Base-by-base conservation (phyloP, 2,888 invertebrate species). In the Trisateles emortualis region DNA sequence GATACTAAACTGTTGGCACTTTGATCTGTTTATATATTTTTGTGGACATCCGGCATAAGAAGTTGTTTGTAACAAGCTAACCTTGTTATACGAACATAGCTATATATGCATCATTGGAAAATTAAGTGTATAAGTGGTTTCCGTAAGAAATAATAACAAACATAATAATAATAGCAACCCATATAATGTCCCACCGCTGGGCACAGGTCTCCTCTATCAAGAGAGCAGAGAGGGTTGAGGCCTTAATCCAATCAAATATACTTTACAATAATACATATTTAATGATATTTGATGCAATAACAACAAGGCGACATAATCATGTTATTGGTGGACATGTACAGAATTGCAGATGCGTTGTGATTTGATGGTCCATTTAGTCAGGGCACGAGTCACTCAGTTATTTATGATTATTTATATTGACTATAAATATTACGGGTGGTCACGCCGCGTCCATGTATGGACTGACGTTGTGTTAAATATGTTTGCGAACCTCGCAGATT, bases 381-480 rank as follows among this genome's bases (percentile, higher is more conserved):
- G 16, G n/a, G 9, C 36, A 26, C 11, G 36, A 26, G 29, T 17
- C 26, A 13, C 33, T 29, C n/a, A 10, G n/a, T 16, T 14, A 17
- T 36, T 36, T 38, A 36, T 5, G 26, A 29, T 38, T 17, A 22
- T 30, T 47, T 26, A 24, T 30, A 30, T 39, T 39, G 39, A 14
- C 30, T 11, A 30, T 39, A 47, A 47, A 39, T 22, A 29, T 39
- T 19, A 30, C 22, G n/a, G 39, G 46, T 39, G 46, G 30, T 19
- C 30, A 36, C 29, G 10, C 30, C 38, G 46, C 29, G 10, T 39
- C 38, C 39, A 47, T 39, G 38, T 47, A 47, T 30, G 46, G 36
- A 35, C 36, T 13, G 14, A 50, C 29, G 43, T 41, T 9, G 14
- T 26, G 19, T 29, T 45, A 45, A 50, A 47, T 30, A 46, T 39